These are phyloP conservation scores for Clangula hyemalis DNA, from an alignment of 2,797 vertebrate species.

Conservation along the genomic window DNA sequence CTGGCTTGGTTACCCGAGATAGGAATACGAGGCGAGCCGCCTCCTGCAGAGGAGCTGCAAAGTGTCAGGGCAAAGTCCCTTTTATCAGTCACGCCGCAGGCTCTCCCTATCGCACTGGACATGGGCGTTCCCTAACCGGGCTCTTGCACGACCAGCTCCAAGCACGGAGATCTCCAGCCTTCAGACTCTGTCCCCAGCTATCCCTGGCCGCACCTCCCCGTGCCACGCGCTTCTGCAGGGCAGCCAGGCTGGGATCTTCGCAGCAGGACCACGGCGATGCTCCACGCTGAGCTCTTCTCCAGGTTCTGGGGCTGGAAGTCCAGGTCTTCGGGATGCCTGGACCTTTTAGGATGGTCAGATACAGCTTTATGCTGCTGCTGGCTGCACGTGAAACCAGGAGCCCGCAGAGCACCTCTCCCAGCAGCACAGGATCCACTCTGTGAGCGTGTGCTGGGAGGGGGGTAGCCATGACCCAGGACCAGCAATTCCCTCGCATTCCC, in stretches of 20 bases:
- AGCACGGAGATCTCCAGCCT: background rate
- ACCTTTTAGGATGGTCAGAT: fast-evolving
- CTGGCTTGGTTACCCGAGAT: background rate
- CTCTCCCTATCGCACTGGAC: background rate
- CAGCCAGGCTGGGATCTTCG: background rate
- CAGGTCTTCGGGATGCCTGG: background rate
- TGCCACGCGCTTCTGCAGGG: fast-evolving
- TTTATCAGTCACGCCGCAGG: conserved; percentile 23
- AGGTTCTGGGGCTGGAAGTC: background rate
- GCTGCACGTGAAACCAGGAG: background rate
- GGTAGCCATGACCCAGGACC: background rate
- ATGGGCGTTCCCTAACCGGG: background rate
- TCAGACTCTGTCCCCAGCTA: background rate
- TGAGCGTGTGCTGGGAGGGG: background rate
- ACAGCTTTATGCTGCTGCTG: background rate
- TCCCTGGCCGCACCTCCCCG: background rate
- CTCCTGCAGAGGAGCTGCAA: background rate
- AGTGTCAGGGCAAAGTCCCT: background rate
- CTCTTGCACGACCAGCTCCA: background rate
- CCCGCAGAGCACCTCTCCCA: background rate
- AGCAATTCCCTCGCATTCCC: background rate
- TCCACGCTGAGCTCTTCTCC: background rate
- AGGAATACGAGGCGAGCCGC: background rate
- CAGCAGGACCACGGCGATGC: fast-evolving
- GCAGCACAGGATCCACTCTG: background rate